These are phyloP conservation scores for Litoditis marina DNA, from an alignment of 2,888 invertebrate genomes.

Conservation along the genomic window DNA sequence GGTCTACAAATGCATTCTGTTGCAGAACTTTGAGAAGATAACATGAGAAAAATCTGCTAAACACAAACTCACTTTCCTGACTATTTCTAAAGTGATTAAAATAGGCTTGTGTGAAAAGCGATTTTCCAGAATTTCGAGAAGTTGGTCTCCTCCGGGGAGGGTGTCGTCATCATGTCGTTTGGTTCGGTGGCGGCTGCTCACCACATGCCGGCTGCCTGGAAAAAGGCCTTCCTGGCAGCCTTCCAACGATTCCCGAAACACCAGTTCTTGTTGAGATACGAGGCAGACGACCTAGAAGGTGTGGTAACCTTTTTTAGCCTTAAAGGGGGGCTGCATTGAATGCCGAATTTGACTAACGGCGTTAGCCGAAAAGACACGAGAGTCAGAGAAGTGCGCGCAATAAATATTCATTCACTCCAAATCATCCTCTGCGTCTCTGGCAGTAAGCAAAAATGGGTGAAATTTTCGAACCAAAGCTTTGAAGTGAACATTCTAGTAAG, in stretches of 20 bases:
- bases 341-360: too few relatives aligned
- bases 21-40: conserved; percentile 20
- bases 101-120: neutral
- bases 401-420: too few relatives aligned
- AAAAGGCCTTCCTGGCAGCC: conserved; percentile 26
- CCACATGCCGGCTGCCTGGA: conserved; percentile 34
- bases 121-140: conserved; percentile 30
- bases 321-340: too few relatives aligned
- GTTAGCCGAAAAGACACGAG: too few relatives aligned
- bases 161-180: conserved; percentile 45
- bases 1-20: too few relatives aligned
- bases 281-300: conserved; percentile 27
- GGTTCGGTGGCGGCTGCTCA: conserved; percentile 43
- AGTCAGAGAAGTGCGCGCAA: too few relatives aligned
- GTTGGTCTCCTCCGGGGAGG: conserved; percentile 34
- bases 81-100: too few relatives aligned
- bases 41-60: neutral
- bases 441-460: too few relatives aligned
- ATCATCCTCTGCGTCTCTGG: too few relatives aligned
- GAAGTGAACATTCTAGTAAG: too few relatives aligned
- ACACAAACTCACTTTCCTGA: neutral
- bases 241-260: conserved; percentile 42
- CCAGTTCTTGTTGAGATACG: conserved; percentile 42
- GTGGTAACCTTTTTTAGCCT: too few relatives aligned
- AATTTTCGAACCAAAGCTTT: too few relatives aligned